Percentiles rank a stretch among this genome's conserved stretches.
Evolutionary conservation across 1,140 invertebrate species (phyloP).

Genomic region (Radopholus similis): DNA sequence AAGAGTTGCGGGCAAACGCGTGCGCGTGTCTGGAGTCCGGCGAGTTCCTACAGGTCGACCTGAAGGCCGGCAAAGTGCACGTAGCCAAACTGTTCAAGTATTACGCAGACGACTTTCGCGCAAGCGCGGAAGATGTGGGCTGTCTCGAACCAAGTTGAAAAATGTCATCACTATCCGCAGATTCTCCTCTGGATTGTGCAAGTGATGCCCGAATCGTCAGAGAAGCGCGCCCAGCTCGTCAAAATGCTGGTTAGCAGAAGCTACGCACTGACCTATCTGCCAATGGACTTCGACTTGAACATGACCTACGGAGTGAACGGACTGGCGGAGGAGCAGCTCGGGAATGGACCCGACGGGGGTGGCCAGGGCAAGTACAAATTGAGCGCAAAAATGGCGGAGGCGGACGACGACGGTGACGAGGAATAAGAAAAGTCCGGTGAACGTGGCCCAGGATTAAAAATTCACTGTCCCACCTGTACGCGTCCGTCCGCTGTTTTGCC

Average conservation of each 20-base stretch:
- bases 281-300: conserved; percentile 62
- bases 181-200: conserved; percentile 60
- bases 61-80: conserved; percentile 55
- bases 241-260: conserved; percentile 56
- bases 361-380: neutral
- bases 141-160: neutral
- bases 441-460: no score
- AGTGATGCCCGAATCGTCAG: conserved; percentile 50
- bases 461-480: conserved; percentile 62
- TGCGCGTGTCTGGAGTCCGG: conserved; percentile 56
- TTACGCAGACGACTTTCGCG: conserved; percentile 63
- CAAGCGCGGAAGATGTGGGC: conserved; percentile 59
- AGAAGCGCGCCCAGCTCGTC: conserved; percentile 53
- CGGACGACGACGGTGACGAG: no score
- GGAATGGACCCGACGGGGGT: neutral
- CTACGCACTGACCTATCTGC: conserved; percentile 60
- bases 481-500: conserved; percentile 80
- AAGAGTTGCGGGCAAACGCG: conserved; percentile 34
- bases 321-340: neutral
- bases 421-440: no score
- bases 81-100: conserved; percentile 63
- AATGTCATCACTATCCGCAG: conserved; percentile 43
- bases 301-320: conserved; percentile 29
- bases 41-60: conserved; percentile 60
- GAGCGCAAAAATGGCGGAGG: neutral